phyloP scores from a whole-genome alignment of 2,113 vertebrate genomes.

The Synchiropus splendidus region DNA sequence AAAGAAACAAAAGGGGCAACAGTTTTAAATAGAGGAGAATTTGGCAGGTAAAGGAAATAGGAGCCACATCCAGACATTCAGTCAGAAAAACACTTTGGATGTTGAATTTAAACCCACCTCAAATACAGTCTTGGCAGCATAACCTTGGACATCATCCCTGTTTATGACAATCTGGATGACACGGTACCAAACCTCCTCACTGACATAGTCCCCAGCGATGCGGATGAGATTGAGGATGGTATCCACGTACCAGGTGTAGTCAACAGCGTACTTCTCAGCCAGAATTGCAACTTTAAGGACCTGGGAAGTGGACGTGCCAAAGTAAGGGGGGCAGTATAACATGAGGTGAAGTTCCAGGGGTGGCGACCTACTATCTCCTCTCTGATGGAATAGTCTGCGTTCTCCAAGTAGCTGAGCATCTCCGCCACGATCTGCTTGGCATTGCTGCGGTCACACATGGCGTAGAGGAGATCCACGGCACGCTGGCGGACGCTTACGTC shows the following conservation, averaged over 20 bases:
- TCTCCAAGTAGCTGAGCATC: constrained; percentile 85
- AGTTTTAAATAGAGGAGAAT: too few relatives aligned
- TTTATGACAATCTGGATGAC: constrained; percentile 88
- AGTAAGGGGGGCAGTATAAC: neutral
- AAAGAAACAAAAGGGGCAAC: too few relatives aligned
- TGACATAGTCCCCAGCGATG: constrained; percentile 81
- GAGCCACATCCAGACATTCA: too few relatives aligned
- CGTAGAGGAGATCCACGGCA: constrained; percentile 80
- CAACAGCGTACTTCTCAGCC: constrained; percentile 82
- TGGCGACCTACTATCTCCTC: constrained; percentile 77
- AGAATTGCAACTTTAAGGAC: constrained; percentile 82
- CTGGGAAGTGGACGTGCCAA: constrained; percentile 31
- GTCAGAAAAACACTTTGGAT: too few relatives aligned
- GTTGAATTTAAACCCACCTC: constrained; percentile 74
- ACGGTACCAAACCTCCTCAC: constrained; percentile 85
- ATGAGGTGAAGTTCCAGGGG: neutral
- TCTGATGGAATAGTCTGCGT: constrained; percentile 79
- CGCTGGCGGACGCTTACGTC: constrained; percentile 82
- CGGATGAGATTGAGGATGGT: constrained; percentile 86
- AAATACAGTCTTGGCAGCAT: constrained; percentile 82
- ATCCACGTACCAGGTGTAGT: constrained; percentile 88
- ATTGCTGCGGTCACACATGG: constrained; percentile 86
- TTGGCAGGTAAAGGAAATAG: too few relatives aligned
- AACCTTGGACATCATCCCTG: constrained; percentile 80
- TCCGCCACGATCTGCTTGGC: constrained; percentile 83